A percentile compares a stretch with the other conserved stretches of the same genome.
Evolutionary conservation across 2,797 vertebrate genomes (phyloP).

Genomic region (Pangasius larnaudii): DNA sequence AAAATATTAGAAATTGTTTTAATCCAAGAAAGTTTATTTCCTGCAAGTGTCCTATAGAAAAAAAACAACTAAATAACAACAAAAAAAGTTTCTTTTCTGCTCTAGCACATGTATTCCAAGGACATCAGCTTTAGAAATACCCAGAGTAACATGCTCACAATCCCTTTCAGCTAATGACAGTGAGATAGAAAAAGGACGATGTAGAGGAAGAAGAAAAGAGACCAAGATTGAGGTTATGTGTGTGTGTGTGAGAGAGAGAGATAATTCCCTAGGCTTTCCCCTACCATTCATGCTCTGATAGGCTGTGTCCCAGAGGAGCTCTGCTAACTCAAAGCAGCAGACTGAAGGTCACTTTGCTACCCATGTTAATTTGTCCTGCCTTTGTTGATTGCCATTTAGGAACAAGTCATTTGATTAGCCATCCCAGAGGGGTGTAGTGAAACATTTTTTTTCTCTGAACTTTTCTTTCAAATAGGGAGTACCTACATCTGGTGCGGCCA

Average conservation of each 20-base stretch:
- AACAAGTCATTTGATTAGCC: constrained; percentile 69
- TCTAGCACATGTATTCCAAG: not conserved
- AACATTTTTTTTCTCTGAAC: not conserved
- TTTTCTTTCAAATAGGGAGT: not conserved
- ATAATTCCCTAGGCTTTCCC: constrained; percentile 14
- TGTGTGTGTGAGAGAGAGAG: not conserved
- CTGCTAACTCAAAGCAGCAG: constrained; percentile 38
- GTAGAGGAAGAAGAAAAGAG: not conserved
- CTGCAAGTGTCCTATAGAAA: not conserved
- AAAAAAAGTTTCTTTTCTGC: not conserved
- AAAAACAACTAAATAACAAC: not conserved
- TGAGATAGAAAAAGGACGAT: not conserved
- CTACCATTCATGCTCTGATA: constrained; percentile 33
- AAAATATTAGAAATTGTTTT: not conserved
- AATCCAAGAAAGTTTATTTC: not conserved
- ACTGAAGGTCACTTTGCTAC: constrained; percentile 60
- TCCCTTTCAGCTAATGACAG: not conserved
- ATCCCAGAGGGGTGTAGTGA: constrained; percentile 44
- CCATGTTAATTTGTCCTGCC: constrained; percentile 62
- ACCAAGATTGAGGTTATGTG: constrained; percentile 8
- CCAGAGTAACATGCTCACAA: not conserved
- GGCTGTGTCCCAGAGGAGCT: constrained; percentile 35
- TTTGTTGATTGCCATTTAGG: constrained; percentile 69
- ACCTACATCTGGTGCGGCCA: not conserved
- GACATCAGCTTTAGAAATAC: not conserved